Percentiles rank a stretch among this genome's conserved stretches.
Evolutionary conservation across 2,113 vertebrate species (phyloP).

Genomic region (Erinaceus europaeus): DNA sequence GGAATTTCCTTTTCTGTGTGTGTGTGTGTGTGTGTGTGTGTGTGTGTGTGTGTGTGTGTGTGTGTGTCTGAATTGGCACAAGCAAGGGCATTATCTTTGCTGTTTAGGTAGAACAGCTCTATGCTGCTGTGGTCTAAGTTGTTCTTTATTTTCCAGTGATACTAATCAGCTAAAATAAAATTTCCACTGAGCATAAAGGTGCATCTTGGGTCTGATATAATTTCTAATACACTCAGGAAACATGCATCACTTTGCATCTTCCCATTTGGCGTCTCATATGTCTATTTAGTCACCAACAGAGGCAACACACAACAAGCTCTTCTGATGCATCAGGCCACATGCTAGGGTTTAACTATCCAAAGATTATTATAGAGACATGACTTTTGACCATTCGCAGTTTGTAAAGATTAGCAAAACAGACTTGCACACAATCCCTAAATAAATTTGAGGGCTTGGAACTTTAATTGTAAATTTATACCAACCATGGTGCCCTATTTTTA

Average conservation of each 20-base stretch:
- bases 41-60: too few species aligned
- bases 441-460: neutral
- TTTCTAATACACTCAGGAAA: neutral
- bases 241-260: neutral
- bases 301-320: neutral
- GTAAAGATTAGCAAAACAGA: neutral
- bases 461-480: neutral
- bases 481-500: neutral
- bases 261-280: neutral
- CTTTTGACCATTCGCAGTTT: neutral
- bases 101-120: neutral
- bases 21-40: too few species aligned
- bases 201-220: neutral
- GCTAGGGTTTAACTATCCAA: neutral
- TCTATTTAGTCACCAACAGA: neutral
- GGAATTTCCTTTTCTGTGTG: neutral
- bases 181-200: neutral
- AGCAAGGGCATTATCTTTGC: conserved; percentile 6
- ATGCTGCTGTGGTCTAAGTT: neutral
- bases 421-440: neutral
- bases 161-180: neutral
- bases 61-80: too few species aligned
- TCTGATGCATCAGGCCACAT: neutral
- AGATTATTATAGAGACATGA: neutral
- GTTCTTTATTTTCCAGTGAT: neutral